Evolutionary conservation across 2,113 vertebrate genomes (phyloP).

Genomic region (Dromas ardeola): DNA sequence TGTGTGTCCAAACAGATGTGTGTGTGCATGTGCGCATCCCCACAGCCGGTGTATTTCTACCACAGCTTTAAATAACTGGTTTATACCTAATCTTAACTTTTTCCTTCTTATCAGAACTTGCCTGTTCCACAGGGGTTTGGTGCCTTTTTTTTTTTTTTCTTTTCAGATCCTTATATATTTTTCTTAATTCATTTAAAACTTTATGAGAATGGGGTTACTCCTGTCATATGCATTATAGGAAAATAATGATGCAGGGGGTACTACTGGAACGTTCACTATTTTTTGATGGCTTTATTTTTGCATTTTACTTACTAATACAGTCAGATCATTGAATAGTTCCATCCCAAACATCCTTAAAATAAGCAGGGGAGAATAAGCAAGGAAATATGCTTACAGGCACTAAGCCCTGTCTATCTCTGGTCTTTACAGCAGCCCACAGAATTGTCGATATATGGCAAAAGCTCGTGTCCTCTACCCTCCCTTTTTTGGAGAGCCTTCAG

Average conservation of each 20-base stretch:
- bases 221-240: neutral
- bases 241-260: neutral
- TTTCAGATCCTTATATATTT: neutral
- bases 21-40: no score
- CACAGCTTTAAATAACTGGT: neutral
- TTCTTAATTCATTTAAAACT: neutral
- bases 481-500: neutral
- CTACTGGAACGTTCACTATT: neutral
- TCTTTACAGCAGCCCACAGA: neutral
- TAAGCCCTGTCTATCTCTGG: neutral
- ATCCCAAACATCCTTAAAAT: neutral
- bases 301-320: neutral
- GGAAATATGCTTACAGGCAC: neutral
- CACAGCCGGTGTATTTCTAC: neutral
- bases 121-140: neutral
- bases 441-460: neutral
- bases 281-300: neutral
- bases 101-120: neutral
- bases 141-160: neutral
- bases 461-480: neutral
- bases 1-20: no score
- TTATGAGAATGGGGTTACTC: neutral
- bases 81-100: neutral
- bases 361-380: neutral
- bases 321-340: neutral